These are phyloP conservation scores for Meteorus sp. DNA, from an alignment of 1,140 invertebrate genomes.

Conservation along the genomic window DNA sequence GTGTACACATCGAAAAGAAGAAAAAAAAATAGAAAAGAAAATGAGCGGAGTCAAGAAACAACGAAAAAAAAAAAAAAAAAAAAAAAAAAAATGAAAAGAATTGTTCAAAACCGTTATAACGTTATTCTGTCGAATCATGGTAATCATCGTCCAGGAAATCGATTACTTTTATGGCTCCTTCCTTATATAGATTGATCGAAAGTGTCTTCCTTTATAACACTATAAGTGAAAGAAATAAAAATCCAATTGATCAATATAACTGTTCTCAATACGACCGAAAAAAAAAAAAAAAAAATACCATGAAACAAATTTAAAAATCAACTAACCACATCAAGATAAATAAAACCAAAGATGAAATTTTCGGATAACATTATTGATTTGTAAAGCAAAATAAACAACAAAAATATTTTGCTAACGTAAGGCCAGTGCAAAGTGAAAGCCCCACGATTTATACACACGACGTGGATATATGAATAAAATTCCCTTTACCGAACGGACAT, in stretches of 20 bases:
- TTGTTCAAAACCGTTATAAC: slow-evolving; percentile 3
- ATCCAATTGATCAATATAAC: background rate
- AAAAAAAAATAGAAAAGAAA: slow-evolving; percentile 5
- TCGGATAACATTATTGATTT: no score
- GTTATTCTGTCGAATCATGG: slow-evolving; percentile 8
- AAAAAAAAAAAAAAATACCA: no score
- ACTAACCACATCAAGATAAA: no score
- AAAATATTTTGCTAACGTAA: no score
- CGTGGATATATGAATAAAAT: slow-evolving; percentile 6
- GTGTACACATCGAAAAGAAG: background rate
- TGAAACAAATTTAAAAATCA: no score
- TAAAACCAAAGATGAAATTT: no score
- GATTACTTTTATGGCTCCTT: background rate
- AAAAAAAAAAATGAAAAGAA: slow-evolving; percentile 3
- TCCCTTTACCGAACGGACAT: slow-evolving; percentile 24
- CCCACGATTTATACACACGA: background rate
- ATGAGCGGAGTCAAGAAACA: background rate
- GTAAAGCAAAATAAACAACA: no score
- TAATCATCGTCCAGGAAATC: slow-evolving; percentile 3
- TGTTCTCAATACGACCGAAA: no score
- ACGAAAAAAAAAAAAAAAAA: background rate
- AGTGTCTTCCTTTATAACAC: background rate
- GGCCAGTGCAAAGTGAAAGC: slow-evolving; percentile 19
- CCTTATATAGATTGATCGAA: background rate
- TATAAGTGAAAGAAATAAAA: background rate